Evolutionary conservation across 2,113 vertebrate genomes (phyloP).

Genomic region (Ptychochromis oligacanthus): DNA sequence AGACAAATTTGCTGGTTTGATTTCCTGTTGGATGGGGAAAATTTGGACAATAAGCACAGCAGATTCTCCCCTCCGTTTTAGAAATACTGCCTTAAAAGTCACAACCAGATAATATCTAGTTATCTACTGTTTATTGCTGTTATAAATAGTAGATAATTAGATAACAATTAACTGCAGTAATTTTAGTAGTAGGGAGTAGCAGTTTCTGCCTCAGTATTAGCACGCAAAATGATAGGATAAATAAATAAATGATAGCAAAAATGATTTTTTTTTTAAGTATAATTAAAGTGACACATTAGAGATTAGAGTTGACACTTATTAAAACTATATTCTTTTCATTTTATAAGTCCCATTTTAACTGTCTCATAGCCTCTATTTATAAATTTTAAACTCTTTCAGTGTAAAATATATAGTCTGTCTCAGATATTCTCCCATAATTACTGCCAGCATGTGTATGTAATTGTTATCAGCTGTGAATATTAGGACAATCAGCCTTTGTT

Average conservation of each 20-base stretch:
- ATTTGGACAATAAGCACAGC: constrained; percentile 12
- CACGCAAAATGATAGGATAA: neutral
- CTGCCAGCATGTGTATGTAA: constrained; percentile 17
- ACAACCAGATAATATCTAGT: neutral
- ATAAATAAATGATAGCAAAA: too few relatives aligned
- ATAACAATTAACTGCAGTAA: neutral
- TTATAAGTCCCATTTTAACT: neutral
- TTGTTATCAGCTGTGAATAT: constrained; percentile 39
- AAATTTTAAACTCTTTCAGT: neutral
- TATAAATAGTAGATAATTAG: neutral
- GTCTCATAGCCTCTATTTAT: neutral
- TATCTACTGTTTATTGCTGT: neutral
- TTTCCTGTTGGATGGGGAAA: constrained; percentile 38
- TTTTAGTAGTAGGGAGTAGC: too few relatives aligned
- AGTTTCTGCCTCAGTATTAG: too few relatives aligned
- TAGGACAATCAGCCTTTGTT: constrained; percentile 37
- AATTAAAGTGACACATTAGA: neutral
- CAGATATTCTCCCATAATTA: neutral
- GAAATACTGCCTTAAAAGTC: neutral
- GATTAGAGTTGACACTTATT: neutral
- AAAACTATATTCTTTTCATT: neutral
- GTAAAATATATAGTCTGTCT: neutral
- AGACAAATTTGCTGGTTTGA: constrained; percentile 27
- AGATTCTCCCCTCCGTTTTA: neutral
- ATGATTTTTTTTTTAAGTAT: too few relatives aligned